Evolutionary conservation across 2,113 vertebrate genomes (phyloP).

Genomic region (Scartelaos histophorus): DNA sequence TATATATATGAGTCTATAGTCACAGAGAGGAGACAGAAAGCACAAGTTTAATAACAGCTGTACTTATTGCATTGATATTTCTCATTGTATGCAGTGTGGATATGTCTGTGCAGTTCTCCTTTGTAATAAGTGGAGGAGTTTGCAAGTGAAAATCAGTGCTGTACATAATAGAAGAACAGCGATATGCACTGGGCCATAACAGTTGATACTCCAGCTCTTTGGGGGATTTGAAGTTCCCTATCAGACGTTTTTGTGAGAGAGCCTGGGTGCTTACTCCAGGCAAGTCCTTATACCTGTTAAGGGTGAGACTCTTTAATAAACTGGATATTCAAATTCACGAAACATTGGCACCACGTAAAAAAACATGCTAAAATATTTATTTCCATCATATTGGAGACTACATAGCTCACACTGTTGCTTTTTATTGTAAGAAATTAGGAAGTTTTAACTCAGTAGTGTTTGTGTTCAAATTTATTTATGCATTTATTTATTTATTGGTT

Average conservation of each 20-base stretch:
- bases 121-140: conserved; percentile 31
- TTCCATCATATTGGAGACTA: not conserved
- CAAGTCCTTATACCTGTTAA: conserved; percentile 40
- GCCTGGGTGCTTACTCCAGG: conserved; percentile 33
- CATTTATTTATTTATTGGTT: too few species aligned
- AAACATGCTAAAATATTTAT: not conserved
- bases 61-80: conserved; percentile 22
- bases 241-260: conserved; percentile 54
- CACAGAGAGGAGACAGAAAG: conserved; percentile 10
- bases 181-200: conserved; percentile 57
- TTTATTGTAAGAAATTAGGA: not conserved
- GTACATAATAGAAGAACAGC: conserved; percentile 48
- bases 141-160: conserved; percentile 41
- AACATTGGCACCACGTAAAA: not conserved
- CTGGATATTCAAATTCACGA: not conserved
- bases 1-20: conserved; percentile 15
- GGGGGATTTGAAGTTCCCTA: conserved; percentile 38
- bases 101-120: conserved; percentile 16
- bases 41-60: conserved; percentile 4
- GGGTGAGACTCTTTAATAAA: not conserved
- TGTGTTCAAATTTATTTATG: too few species aligned
- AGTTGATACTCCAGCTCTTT: conserved; percentile 53
- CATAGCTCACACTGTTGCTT: not conserved
- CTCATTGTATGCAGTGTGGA: conserved; percentile 3
- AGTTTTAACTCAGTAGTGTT: too few species aligned